phyloP scores from a whole-genome alignment of 23 tunicate genomes.

The Ascidia mentula region DNA sequence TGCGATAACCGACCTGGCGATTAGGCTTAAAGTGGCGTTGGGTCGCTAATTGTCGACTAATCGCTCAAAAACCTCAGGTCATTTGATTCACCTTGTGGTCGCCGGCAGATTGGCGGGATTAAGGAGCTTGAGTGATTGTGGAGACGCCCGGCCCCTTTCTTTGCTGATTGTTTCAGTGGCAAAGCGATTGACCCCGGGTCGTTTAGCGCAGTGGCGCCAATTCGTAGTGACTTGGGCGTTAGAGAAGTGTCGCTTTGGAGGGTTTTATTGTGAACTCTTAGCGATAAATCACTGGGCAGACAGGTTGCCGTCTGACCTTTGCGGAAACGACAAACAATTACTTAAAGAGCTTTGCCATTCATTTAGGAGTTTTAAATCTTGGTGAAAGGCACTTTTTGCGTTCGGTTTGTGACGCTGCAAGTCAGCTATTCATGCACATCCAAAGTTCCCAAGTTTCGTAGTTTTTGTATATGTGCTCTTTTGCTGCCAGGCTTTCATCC shows the following conservation, averaged over 20 bases:
- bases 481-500: neutral
- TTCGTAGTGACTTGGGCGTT: neutral
- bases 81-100: neutral
- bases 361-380: too few relatives aligned
- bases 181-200: neutral
- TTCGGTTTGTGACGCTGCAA: too few relatives aligned
- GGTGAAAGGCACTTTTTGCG: too few relatives aligned
- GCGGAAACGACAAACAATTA: too few relatives aligned
- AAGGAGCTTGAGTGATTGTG: neutral
- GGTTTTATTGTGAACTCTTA: neutral
- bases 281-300: neutral
- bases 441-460: too few relatives aligned
- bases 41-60: neutral
- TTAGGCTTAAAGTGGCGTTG: neutral
- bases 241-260: neutral
- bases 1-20: neutral
- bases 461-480: too few relatives aligned
- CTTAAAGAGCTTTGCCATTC: too few relatives aligned
- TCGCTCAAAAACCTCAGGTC: neutral
- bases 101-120: neutral
- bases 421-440: too few relatives aligned
- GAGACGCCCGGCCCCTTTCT: neutral
- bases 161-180: neutral
- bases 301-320: too few relatives aligned
- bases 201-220: neutral